Conservation (phyloP, 2,797 vertebrate species). For the Phaenicophaeus curvirostris region DNA sequence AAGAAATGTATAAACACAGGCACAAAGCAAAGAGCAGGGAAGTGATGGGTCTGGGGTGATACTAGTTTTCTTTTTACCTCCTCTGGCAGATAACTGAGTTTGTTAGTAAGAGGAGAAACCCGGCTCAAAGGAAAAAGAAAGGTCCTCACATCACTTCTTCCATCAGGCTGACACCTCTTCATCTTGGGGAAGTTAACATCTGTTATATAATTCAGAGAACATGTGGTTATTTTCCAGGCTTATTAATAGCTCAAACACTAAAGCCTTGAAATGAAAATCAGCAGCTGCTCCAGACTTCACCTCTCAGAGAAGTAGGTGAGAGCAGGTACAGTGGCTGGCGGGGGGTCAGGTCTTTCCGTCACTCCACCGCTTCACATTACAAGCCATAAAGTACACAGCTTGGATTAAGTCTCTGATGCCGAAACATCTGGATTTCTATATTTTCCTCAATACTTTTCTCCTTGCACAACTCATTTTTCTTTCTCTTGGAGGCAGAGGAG, state of each 20-base stretch:
- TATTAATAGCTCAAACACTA: conserved; percentile 50
- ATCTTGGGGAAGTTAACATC: conserved; percentile 46
- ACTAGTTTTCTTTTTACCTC: background rate
- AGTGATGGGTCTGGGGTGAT: rapidly evolving
- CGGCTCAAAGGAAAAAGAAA: conserved; percentile 2
- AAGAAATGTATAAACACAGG: background rate
- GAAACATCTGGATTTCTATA: background rate
- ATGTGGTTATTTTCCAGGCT: conserved; percentile 58
- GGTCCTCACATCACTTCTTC: conserved; percentile 56
- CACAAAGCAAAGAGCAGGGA: rapidly evolving
- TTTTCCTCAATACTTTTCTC: background rate
- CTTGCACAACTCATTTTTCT: background rate
- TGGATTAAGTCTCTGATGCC: background rate
- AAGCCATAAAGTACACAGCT: background rate
- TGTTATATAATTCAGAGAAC: conserved; percentile 51
- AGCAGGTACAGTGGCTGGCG: conserved; percentile 28
- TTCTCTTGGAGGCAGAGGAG: background rate
- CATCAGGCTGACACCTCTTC: conserved; percentile 62
- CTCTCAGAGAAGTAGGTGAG: conserved; percentile 4
- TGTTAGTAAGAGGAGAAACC: background rate
- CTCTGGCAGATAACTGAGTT: background rate
- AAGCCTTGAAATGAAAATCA: conserved; percentile 18
- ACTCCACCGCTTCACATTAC: background rate
- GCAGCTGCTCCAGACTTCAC: conserved; percentile 66
- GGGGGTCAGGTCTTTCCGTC: background rate